These are phyloP conservation scores for Lepisosteus osseus DNA, from an alignment of 2,113 vertebrate genomes.

Conservation along the genomic window DNA sequence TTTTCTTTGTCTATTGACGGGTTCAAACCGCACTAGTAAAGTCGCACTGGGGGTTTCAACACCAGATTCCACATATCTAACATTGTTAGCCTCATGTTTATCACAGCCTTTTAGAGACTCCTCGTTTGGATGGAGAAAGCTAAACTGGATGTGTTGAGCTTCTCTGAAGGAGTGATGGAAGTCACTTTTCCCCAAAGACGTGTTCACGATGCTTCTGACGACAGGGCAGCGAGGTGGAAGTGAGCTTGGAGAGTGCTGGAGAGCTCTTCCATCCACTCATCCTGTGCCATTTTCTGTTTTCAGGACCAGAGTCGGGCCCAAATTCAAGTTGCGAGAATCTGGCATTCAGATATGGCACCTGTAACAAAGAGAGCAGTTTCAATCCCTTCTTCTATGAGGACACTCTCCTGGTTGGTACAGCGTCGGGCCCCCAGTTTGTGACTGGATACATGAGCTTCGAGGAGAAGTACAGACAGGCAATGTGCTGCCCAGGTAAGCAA, in stretches of 20 bases:
- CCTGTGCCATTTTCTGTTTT: neutral
- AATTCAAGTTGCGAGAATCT: neutral
- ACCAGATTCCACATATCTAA: neutral
- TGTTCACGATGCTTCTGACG: no score
- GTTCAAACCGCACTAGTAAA: neutral
- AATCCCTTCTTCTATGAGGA: neutral
- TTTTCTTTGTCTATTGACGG: neutral
- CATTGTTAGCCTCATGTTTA: neutral
- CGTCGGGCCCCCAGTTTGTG: neutral
- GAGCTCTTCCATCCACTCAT: neutral
- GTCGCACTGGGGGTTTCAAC: neutral
- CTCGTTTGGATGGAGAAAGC: no score
- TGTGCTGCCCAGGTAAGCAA: neutral
- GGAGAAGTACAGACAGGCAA: neutral
- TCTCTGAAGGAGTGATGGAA: no score
- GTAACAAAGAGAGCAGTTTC: no score
- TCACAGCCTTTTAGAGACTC: no score
- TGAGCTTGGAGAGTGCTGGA: neutral
- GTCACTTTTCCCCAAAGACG: no score
- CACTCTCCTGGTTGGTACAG: neutral
- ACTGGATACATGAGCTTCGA: slow-evolving; percentile 3
- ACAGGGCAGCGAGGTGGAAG: neutral
- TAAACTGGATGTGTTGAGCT: no score
- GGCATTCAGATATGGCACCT: no score
- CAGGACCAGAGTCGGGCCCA: neutral